Base-by-base conservation (phyloP, 92 coral and sea anemone species). In the Phymanthus crucifer region DNA sequence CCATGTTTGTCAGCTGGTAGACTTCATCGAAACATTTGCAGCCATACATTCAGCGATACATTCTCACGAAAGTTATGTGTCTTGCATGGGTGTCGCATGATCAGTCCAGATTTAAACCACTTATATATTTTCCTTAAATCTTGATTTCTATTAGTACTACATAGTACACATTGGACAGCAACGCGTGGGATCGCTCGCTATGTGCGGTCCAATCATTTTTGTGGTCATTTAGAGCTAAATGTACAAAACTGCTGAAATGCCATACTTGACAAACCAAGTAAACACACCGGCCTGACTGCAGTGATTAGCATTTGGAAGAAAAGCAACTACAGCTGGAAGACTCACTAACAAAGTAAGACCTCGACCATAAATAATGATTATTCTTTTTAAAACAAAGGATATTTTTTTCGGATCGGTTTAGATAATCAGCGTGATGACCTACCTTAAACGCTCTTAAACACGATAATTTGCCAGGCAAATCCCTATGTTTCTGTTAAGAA, bases 181-280 rank as follows among this genome's bases (percentile, higher is more conserved):
- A 54, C 64, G 64, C 64, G 64, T 54, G 64, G 64, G 64, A 21
- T 54, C n/a, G 13, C 27, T 54, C n/a, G 13, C 27, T 54, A 54
- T 54, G 64, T 24, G 27, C 27, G n/a, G 27, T 54, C 64, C 64
- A 54, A 54, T 21, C 31, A 54, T 54, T 54, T 54, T 54, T 54
- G 64, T 21, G 64, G 64, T 54, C 64, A 54, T 54, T 54, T 54
- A 54, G 64, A 54, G 64, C 64, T 54, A 54, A n/a, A 54, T 54
- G 64, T 54, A 54, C 64, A 54, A 54, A 54, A 54, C 64, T 54
- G 64, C 12, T 54, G 64, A 54, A 54, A 54, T 54, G 31, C 64
- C 64, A 54, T 21, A 54, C 11, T 54, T 54, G 64, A 54, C 64
- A 21, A 54, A 54, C 64, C 64, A 26, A 54, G 64, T 54, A 54